Evolutionary conservation across 2,113 vertebrate genomes (phyloP), one percentile per base, ranked within the genome.

Genomic region (Ceratotherium simum): DNA sequence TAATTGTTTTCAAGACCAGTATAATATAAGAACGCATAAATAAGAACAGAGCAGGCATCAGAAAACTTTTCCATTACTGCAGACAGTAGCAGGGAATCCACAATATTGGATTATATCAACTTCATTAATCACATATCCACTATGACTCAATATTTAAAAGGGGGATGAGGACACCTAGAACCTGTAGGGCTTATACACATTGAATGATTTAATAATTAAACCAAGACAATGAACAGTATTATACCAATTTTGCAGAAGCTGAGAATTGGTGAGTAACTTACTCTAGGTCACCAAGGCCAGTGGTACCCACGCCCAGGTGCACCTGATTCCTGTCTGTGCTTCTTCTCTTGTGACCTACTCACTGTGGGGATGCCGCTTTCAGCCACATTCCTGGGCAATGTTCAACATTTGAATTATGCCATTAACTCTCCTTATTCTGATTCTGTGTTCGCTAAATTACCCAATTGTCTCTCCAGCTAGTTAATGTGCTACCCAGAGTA

Each of bases 361-460:
- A 6, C 12, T n/a, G 2, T 12, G 5, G 8, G 27, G 60, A 51
- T 54, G 42, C 18, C 18, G 2, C 25, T 23, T 73, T 5, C 0
- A 8, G 33, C 31, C 33, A 58, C 4, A 6, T 5, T 69, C 11
- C 14, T 6, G 23, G 20, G 27, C 17, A 70, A 31, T 0, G 2
- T 46, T 67, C 48, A 85, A 54, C 62, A 72, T 58, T 0, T 60
- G 62, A 73, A 69, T 58, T 70, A 46, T 31, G 33, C 17, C 8
- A 89, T 18, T 73, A 60, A 90, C 72, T 69, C 56, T 95, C 48
- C 79, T 72, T 93, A 73, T 21, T 95, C 39, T 69, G 56, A 29
- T 81, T 90, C 46, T 62, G 31, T 54, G 31, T 62, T 87, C 23
- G 29, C n/a, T 70, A 93, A 51, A 48, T 42, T n/a, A 78, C 11